Evolutionary conservation across 2,797 vertebrate genomes (phyloP).

Genomic region (Typhlichthys eigenmanni): DNA sequence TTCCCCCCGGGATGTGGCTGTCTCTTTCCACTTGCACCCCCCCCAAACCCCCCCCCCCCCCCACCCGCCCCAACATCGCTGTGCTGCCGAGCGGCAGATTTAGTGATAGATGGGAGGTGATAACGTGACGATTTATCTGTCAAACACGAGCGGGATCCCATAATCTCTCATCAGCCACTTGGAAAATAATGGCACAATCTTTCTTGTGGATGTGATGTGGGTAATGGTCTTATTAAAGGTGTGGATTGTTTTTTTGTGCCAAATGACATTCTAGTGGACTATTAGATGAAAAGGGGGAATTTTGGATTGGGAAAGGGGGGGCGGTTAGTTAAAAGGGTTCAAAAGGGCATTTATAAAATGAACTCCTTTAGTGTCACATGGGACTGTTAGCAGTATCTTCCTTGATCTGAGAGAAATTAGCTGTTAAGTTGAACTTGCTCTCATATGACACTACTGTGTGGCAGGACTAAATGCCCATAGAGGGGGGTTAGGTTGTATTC

Average conservation of each 20-base stretch:
- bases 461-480: no score
- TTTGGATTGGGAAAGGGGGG: not conserved
- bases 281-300: conserved; percentile 20
- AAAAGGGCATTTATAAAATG: conserved; percentile 18
- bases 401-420: no score
- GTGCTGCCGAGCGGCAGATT: conserved; percentile 40
- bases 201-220: conserved; percentile 18
- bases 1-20: conserved; percentile 29
- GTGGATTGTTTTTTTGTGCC: conserved; percentile 9
- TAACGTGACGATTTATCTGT: conserved; percentile 47
- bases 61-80: conserved; percentile 8
- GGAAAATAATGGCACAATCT: conserved; percentile 23
- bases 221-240: conserved; percentile 19
- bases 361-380: not conserved
- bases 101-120: conserved; percentile 36
- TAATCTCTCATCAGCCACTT: conserved; percentile 41
- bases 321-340: conserved; percentile 17
- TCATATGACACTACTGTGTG: no score
- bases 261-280: conserved; percentile 19
- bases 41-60: conserved; percentile 7
- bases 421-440: no score
- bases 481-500: conserved; percentile 29
- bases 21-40: conserved; percentile 4
- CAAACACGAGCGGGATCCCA: conserved; percentile 31
- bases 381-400: not conserved